Evolutionary conservation across 2,113 vertebrate genomes (phyloP).

Genomic region (Urocynchramus pylzowi): DNA sequence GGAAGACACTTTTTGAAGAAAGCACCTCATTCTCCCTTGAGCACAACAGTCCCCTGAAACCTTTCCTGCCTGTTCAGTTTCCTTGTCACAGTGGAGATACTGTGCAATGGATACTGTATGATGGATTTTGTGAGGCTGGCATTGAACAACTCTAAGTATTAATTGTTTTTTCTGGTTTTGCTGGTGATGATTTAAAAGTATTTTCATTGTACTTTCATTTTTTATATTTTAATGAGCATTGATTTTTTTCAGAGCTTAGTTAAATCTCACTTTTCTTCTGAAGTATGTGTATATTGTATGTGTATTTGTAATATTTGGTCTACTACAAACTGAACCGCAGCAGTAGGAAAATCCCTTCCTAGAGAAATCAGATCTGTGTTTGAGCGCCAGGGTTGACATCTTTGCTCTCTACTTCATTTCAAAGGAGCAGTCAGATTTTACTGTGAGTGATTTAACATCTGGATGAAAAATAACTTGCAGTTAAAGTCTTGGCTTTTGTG

Average conservation of each 20-base stretch:
- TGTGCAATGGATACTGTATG: not conserved
- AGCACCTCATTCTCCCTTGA: not conserved
- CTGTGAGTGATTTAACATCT: not conserved
- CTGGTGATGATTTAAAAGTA: not conserved
- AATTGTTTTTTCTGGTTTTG: not conserved
- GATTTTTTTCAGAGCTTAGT: not conserved
- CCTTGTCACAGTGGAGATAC: not conserved
- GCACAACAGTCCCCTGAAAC: not conserved
- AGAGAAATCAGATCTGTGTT: not conserved
- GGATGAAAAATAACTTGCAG: not conserved
- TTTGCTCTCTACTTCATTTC: not conserved
- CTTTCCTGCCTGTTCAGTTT: not conserved
- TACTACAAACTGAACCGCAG: not conserved
- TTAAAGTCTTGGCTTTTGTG: not conserved
- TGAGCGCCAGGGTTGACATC: not conserved
- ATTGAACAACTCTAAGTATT: not conserved
- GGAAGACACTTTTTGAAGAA: not conserved
- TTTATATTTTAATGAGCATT: not conserved
- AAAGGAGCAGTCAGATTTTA: not conserved
- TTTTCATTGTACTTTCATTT: not conserved
- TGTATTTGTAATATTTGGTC: not conserved
- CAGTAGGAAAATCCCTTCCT: not conserved
- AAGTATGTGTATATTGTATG: not conserved
- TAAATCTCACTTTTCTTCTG: not conserved
- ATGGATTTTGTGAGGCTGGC: not conserved